Base-by-base conservation (phyloP, 2,797 vertebrate species). In the Rhinatrema bivittatum region DNA sequence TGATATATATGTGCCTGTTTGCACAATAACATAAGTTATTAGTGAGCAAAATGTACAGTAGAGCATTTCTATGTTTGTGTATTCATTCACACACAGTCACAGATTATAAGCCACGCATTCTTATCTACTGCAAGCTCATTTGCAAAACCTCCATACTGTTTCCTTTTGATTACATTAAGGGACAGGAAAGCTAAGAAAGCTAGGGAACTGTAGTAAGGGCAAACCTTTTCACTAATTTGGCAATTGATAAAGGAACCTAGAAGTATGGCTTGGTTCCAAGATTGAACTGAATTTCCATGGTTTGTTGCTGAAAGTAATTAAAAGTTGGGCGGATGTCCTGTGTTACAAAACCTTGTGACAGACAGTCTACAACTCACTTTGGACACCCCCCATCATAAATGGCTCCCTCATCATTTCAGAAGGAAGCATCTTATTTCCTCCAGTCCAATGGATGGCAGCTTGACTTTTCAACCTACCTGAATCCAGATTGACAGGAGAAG, bases 161-260 rank as follows among this genome's bases (percentile, higher is more conserved):
- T 87, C 82, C 74, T 71, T 78, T 39, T 46, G 62, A 74, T 81
- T 86, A 77, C 62, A 80, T 73, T 51, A 72, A 12, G 34, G 77
- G 70, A 74, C 60, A 88, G 79, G 77, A 90, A 90, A 46, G 65
- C 6, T 54, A 70, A 60, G 46, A 7, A 12, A 58, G 43, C 29
- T 52, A 62, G 81, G 58, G 63, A 86, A 78, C 65, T 78, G 54
- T 66, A 76, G 62, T 52, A 29, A 62, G 41, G 40, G 50, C 50
- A 76, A 75, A 66, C 41, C 20, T 62, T 56, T 57, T 37, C 52
- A 49, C 22, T 52, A 42, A 49, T 68, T 70, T 76, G 39, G 50
- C 48, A 71, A 42, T 39, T 14, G 14, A 58, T 46, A 55, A 65
- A 72, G 22, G 22, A 53, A 54, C 36, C 39, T 7, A 45, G 50